phyloP scores from a whole-genome alignment of 2,888 invertebrate species.

The Caenorhabditis sp. region DNA sequence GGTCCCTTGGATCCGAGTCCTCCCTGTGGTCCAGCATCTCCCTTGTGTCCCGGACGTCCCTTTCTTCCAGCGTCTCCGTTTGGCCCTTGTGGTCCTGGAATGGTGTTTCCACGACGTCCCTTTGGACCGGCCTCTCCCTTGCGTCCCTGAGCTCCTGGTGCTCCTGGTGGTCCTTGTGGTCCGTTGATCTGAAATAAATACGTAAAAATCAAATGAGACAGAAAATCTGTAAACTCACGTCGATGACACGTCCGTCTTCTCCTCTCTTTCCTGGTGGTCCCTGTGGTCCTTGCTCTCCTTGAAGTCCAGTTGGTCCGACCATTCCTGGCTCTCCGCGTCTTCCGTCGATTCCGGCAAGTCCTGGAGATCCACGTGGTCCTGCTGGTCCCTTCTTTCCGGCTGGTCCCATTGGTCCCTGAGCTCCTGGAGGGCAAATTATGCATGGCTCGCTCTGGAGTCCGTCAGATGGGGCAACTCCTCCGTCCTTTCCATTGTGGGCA shows the following conservation, averaged over 20 bases:
- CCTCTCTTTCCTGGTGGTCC: constrained; percentile 72
- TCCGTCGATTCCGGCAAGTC: constrained; percentile 76
- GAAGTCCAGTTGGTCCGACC: constrained; percentile 77
- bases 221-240: constrained; percentile 39
- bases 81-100: constrained; percentile 72
- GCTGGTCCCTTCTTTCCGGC: constrained; percentile 76
- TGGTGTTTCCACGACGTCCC: constrained; percentile 70
- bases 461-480: constrained; percentile 65
- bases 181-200: constrained; percentile 59
- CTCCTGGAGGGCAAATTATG: constrained; percentile 77
- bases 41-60: constrained; percentile 67
- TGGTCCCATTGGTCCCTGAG: constrained; percentile 72
- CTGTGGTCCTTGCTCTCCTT: constrained; percentile 68
- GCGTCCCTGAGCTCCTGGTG: constrained; percentile 68
- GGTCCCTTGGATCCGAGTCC: constrained; percentile 68
- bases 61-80: constrained; percentile 70
- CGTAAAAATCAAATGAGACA: neutral
- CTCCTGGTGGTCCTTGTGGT: constrained; percentile 69
- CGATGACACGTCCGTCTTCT: constrained; percentile 69
- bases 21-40: constrained; percentile 70
- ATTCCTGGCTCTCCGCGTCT: constrained; percentile 77
- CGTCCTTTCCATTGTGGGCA: constrained; percentile 70
- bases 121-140: constrained; percentile 73
- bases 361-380: constrained; percentile 71
- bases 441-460: constrained; percentile 74